Percentiles rank a stretch among this genome's conserved stretches.
phyloP scores from a whole-genome alignment of 2,888 invertebrate species.

The Rotaria macrura region DNA sequence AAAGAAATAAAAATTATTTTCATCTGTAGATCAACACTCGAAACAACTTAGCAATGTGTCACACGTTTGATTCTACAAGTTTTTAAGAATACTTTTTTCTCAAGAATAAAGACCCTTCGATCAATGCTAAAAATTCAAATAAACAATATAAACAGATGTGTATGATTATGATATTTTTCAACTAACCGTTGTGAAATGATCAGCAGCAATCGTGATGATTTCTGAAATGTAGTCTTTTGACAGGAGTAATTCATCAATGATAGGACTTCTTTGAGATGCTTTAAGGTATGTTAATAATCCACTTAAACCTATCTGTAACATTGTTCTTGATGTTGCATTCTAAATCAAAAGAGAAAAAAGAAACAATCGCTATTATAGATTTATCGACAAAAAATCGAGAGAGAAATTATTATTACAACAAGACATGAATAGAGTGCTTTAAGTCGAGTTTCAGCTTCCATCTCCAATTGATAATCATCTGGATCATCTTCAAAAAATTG shows the following conservation, averaged over 20 bases:
- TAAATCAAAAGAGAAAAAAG: neutral
- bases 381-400: neutral
- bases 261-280: neutral
- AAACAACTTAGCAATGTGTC: too few relatives aligned
- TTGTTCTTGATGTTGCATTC: neutral
- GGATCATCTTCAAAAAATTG: slow-evolving; percentile 6
- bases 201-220: neutral
- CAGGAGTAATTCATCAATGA: neutral
- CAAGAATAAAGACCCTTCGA: too few relatives aligned
- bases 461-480: neutral
- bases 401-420: neutral
- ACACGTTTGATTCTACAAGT: too few relatives aligned
- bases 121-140: too few relatives aligned
- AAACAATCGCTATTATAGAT: neutral
- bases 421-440: slow-evolving; percentile 2
- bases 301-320: slow-evolving; percentile 9
- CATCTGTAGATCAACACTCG: too few relatives aligned
- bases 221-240: slow-evolving; percentile 9
- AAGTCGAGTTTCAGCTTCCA: neutral
- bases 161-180: neutral
- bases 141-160: too few relatives aligned
- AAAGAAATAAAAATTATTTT: too few relatives aligned
- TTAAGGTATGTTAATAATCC: slow-evolving; percentile 5
- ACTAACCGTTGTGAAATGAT: slow-evolving; percentile 9
- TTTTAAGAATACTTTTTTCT: too few relatives aligned